Base-by-base conservation (phyloP, 2,113 vertebrate species). In the Nannospalax galili region DNA sequence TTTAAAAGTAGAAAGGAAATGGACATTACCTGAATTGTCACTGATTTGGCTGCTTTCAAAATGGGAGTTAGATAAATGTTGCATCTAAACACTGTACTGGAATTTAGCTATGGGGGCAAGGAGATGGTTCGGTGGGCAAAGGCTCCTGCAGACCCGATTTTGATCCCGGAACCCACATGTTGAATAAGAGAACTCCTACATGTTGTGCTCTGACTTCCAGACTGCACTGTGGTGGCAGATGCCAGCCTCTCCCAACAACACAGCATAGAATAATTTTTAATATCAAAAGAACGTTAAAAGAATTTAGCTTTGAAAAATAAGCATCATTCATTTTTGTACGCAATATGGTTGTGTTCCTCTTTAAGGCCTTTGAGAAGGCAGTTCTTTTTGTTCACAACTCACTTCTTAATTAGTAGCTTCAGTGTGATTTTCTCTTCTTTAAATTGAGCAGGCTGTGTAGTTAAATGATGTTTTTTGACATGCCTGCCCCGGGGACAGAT, bases 321-420 rank as follows among this genome's bases (percentile, higher is more conserved):
- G 88, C 93, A 80, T 75, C 48, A 60, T 52, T 93, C 12, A 4
- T 91, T 96, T 87, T 64, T 72, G 69, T 94, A 95, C 37, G 26
- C 26, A 93, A 35, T 69, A 52, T 20, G 42, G 85, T 67, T 91
- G 35, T 64, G 70, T 73, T 56, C 26, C 86, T 90, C 88, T 77
- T 95, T 94, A 92, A 95, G 74, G 3, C 37, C 81, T 94, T 96
- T 91, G 79, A 20, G 75, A 97, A 96, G 58, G 70, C 84, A 93
- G 42, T 32, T 80, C 79, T 92, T 96, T 92, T 81, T 90, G 94
- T 56, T 81, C 91, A 93, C 20, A 96, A 40, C 4, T 97, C 67
- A 84, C 56, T 97, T 93, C 84, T 91, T 97, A 97, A 97, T 96
- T 96, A 97, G 92, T 90, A 95, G 84, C 48, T 93, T 92, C 72